Evolutionary conservation across 2,888 invertebrate genomes (phyloP).

Genomic region (Eustalomyia histrio): DNA sequence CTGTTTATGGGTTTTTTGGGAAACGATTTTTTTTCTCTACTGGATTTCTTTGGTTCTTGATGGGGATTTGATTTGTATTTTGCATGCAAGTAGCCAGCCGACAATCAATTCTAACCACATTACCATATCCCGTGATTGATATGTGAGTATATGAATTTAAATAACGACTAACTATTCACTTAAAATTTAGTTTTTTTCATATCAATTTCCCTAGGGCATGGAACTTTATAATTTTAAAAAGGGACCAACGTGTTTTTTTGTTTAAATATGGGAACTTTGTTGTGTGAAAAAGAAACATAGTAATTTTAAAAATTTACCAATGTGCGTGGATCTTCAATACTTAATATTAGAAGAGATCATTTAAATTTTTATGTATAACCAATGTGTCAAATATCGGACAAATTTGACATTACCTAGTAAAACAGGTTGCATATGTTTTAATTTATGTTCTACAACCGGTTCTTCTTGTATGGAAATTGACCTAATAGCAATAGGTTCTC

Average conservation of each 20-base stretch:
- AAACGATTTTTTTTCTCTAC: background rate
- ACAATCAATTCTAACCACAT: slow-evolving; percentile 63
- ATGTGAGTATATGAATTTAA: slow-evolving; percentile 26
- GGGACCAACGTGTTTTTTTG: background rate
- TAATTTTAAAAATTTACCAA: no score
- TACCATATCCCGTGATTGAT: slow-evolving; percentile 62
- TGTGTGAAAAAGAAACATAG: no score
- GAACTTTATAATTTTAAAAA: background rate
- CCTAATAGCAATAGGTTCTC: no score
- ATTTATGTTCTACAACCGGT: no score
- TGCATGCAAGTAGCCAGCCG: slow-evolving; percentile 57
- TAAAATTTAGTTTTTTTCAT: background rate
- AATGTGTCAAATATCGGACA: no score
- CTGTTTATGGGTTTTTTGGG: slow-evolving; percentile 27
- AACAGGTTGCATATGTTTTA: no score
- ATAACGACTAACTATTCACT: slow-evolving; percentile 22
- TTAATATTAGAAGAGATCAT: no score
- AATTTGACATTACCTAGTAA: no score
- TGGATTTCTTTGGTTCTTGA: slow-evolving; percentile 16
- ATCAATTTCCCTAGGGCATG: background rate
- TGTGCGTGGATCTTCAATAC: no score
- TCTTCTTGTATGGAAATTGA: no score
- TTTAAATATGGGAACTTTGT: no score
- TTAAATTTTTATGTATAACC: no score
- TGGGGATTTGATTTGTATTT: slow-evolving; percentile 52